These are phyloP conservation scores for Hemichromis elongatus DNA, from an alignment of 2,113 vertebrate species.

Conservation along the genomic window DNA sequence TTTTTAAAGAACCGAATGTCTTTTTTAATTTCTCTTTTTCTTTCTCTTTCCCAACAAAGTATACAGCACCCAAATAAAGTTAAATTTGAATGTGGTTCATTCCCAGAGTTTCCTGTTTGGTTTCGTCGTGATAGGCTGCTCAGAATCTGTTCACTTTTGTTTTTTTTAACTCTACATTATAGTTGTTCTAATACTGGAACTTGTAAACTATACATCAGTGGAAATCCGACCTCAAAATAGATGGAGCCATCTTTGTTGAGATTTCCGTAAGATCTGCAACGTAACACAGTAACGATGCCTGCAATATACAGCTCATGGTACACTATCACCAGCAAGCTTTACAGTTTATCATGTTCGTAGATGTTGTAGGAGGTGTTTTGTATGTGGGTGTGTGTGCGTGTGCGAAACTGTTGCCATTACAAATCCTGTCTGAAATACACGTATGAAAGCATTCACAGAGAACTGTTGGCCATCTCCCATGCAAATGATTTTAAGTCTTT, in stretches of 20 bases:
- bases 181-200: background rate
- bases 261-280: slow-evolving; percentile 12
- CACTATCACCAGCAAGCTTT: slow-evolving; percentile 74
- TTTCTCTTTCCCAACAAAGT: background rate
- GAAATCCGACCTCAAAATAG: background rate
- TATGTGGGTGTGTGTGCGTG: background rate
- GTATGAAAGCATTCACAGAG: background rate
- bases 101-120: slow-evolving; percentile 21
- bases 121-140: slow-evolving; percentile 42
- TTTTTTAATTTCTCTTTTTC: background rate
- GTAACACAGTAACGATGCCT: slow-evolving; percentile 41
- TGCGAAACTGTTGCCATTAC: slow-evolving; percentile 51
- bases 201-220: slow-evolving; percentile 11
- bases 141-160: background rate
- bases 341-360: slow-evolving; percentile 44
- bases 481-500: slow-evolving; percentile 24
- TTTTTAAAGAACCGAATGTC: background rate
- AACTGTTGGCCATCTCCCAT: slow-evolving; percentile 35
- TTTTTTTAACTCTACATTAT: rapidly evolving
- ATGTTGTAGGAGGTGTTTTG: slow-evolving; percentile 32
- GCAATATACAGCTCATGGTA: slow-evolving; percentile 58
- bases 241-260: background rate
- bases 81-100: background rate
- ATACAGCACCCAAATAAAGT: background rate
- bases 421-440: slow-evolving; percentile 52